Conservation (phyloP, 2,113 vertebrate genomes). For the Entosphenus tridentatus region DNA sequence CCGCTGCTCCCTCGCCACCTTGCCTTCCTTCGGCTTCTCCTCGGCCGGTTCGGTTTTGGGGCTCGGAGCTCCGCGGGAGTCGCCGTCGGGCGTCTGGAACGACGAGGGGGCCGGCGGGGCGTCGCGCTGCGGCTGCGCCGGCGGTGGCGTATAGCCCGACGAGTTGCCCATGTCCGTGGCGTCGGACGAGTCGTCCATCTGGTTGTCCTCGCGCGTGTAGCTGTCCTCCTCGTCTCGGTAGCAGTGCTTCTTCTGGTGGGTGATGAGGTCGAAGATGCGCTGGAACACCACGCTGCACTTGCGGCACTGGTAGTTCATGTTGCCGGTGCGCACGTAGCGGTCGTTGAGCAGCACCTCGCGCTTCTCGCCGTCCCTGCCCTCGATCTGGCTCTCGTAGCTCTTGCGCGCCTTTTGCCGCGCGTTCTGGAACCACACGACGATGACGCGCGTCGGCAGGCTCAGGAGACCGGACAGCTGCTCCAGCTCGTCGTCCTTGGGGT, state of each 20-base stretch:
- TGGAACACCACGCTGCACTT: constrained; percentile 92
- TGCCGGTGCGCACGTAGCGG: constrained; percentile 78
- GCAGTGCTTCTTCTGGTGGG: constrained; percentile 86
- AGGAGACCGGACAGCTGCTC: constrained; percentile 97
- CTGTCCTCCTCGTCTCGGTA: constrained; percentile 97
- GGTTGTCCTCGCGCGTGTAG: constrained; percentile 39
- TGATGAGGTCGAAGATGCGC: constrained; percentile 91
- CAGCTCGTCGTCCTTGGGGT: constrained; percentile 96
- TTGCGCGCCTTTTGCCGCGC: constrained; percentile 95
- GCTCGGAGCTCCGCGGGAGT: constrained; percentile 21
- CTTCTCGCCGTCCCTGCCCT: constrained; percentile 65
- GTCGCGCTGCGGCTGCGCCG: constrained; percentile 10
- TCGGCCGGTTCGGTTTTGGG: constrained; percentile 46
- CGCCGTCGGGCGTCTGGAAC: too few species aligned
- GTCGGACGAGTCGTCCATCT: constrained; percentile 53
- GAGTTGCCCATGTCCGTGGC: constrained; percentile 29
- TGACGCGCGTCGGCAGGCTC: constrained; percentile 72
- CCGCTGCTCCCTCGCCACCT: constrained; percentile 28
- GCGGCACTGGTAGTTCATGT: constrained; percentile 98
- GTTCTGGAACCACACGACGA: constrained; percentile 98
- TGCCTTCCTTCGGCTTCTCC: constrained; percentile 65
- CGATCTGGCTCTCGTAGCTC: constrained; percentile 85
- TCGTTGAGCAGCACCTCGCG: constrained; percentile 74
- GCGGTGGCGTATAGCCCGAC: constrained; percentile 11
- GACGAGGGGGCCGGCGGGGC: constrained; percentile 15